These are phyloP conservation scores for Tanytarsus gracilentus DNA, from an alignment of 2,888 invertebrate species.

Conservation along the genomic window DNA sequence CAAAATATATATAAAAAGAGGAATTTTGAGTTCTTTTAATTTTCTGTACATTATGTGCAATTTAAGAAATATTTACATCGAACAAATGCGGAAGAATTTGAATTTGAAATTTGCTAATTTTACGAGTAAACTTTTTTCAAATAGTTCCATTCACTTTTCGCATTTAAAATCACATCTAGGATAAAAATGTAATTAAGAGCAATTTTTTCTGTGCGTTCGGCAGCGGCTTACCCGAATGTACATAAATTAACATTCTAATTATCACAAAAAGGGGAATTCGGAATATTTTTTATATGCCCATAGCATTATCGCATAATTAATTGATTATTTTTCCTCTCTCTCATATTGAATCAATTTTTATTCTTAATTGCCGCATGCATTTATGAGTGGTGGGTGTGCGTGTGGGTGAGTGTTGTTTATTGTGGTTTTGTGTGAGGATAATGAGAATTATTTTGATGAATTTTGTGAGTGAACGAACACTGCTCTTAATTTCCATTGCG, in stretches of 20 bases:
- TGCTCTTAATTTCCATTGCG: neutral
- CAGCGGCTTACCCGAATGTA: neutral
- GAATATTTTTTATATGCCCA: neutral
- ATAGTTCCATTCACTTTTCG: too few relatives aligned
- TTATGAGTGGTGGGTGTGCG: neutral
- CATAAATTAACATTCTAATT: constrained; percentile 13
- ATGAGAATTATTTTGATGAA: neutral
- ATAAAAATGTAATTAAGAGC: constrained; percentile 7
- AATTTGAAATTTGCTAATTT: neutral
- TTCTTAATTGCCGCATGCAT: neutral
- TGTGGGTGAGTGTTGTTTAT: neutral
- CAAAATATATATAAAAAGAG: neutral
- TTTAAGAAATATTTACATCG: constrained; percentile 23
- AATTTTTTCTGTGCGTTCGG: neutral
- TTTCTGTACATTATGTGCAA: constrained; percentile 27
- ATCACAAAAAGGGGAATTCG: neutral
- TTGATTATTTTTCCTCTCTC: neutral
- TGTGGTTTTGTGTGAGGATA: neutral
- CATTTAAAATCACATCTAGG: too few relatives aligned
- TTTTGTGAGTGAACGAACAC: neutral
- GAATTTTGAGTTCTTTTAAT: neutral
- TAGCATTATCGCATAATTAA: neutral
- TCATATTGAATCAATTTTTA: neutral
- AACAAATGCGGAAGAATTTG: neutral
- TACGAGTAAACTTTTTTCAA: too few relatives aligned